Conservation (phyloP, 2,797 vertebrate species). For the Oryzias sinensis region DNA sequence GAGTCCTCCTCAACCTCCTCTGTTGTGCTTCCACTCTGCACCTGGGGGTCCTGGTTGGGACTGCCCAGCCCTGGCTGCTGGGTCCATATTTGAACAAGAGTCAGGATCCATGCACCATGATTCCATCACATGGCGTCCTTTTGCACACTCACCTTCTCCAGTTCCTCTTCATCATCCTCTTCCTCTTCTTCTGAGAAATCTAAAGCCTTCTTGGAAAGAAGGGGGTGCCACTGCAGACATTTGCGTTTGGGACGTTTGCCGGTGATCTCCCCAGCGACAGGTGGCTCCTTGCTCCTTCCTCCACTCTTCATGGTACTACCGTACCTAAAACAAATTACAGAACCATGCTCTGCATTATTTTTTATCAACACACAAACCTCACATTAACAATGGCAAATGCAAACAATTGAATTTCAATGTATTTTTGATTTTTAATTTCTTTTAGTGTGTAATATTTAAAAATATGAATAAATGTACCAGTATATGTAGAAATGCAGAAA, state of each 20-base stretch:
- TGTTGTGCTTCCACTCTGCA: slow-evolving; percentile 78
- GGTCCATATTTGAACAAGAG: slow-evolving; percentile 1
- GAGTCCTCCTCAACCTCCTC: slow-evolving; percentile 87
- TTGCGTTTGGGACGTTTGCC: slow-evolving; percentile 95
- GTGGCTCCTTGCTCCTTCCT: slow-evolving; percentile 90
- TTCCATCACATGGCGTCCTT: background rate
- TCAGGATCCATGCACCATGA: background rate
- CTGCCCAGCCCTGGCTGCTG: slow-evolving; percentile 64
- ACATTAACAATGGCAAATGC: too few species aligned
- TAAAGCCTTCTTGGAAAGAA: slow-evolving; percentile 94
- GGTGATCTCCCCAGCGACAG: slow-evolving; percentile 87
- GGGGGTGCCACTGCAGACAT: slow-evolving; percentile 98
- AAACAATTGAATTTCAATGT: too few species aligned
- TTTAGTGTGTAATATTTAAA: too few species aligned
- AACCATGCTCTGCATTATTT: background rate
- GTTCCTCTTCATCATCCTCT: slow-evolving; percentile 95
- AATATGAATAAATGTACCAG: too few species aligned
- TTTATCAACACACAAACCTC: too few species aligned
- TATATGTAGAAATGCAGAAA: too few species aligned
- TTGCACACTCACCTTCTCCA: slow-evolving; percentile 84
- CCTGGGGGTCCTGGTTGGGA: slow-evolving; percentile 65
- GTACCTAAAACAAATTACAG: slow-evolving; percentile 63
- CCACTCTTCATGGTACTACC: slow-evolving; percentile 97
- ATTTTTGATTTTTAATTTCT: too few species aligned
- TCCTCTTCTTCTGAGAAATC: slow-evolving; percentile 98